Base-by-base conservation (phyloP, 2,113 vertebrate genomes). In the Pleuronectes platessa region DNA sequence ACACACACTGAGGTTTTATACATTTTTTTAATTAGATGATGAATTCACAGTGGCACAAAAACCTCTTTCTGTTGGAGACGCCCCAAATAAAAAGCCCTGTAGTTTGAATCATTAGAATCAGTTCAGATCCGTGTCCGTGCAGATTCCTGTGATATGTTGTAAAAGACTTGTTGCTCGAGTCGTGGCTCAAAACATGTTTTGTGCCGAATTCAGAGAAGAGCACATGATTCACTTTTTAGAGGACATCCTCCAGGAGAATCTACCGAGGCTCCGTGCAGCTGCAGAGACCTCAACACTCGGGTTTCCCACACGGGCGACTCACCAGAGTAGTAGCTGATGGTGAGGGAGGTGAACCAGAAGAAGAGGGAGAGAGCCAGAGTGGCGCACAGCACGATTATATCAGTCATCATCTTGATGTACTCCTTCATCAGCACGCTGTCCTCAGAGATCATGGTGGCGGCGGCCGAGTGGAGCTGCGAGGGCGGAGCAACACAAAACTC, bases 331-430 rank as follows among this genome's bases (percentile, higher is more conserved):
- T 91, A 91, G 88, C 95, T 98, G 37, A 95, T 94, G 10, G 90
- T 93, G 89, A 99, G 92, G 23, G 97, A 99, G 61, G 96, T 58
- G 83, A 98, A 82, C 98, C 98, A 99, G 90, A 98, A 97, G 11
- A 78, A 95, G 78, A 98, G 89, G 0, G 97, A 99, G 56, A 99
- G 95, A 14, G 94, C 96, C 86, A 99, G 76, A 0, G 97, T 95
- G 90, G 94, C 84, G 80, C 96, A 97, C 77, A 99, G 86, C 66
- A 98, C 83, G 20, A 99, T 82, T 84, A 98, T 95, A 35, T 97
- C 96, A 9, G 90, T 94, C 94, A 99, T 96, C 96, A 97, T 99
- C 89, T 95, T 96, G 47, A 96, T 5, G 59, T 93, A 96, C 5
- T 95, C 93, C 77, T 93, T 94, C 80, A 95, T 91, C 75, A 91